Evolutionary conservation across 1,140 invertebrate species (phyloP).

Genomic region (Atopsyche davidsoni): DNA sequence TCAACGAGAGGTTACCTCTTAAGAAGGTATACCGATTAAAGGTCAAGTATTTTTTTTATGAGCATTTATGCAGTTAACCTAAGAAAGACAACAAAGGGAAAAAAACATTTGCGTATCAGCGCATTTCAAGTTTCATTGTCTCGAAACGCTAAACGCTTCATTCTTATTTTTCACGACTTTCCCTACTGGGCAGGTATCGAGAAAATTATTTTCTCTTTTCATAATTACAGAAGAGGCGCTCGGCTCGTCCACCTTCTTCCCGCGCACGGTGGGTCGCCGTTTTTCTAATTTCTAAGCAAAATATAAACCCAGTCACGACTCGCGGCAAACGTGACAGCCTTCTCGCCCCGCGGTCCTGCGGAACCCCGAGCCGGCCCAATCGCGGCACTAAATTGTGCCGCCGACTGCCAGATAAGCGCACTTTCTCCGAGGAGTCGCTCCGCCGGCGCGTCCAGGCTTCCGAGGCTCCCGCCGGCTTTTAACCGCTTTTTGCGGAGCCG

Average conservation of each 20-base stretch:
- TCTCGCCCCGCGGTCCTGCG: constrained; percentile 1
- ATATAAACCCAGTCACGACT: constrained; percentile 5
- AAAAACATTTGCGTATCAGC: too few species aligned
- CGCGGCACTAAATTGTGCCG: not conserved
- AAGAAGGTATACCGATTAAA: too few species aligned
- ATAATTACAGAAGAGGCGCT: constrained; percentile 7
- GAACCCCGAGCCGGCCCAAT: not conserved
- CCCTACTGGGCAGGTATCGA: too few species aligned
- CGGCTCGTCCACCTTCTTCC: constrained; percentile 2
- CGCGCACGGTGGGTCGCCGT: not conserved
- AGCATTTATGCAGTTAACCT: too few species aligned
- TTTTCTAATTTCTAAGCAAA: constrained; percentile 3
- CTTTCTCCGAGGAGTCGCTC: not conserved
- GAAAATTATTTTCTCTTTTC: constrained; percentile 8
- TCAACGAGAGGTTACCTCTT: too few species aligned
- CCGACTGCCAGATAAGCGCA: not conserved
- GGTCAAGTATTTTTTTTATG: too few species aligned
- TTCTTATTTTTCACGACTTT: too few species aligned
- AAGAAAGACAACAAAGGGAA: too few species aligned
- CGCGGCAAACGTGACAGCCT: constrained; percentile 4
- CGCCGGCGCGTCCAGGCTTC: not conserved
- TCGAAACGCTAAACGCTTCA: too few species aligned
- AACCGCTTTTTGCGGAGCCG: constrained; percentile 1
- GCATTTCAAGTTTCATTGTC: too few species aligned
- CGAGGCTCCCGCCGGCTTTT: not conserved